Base-by-base conservation (phyloP, 2,888 invertebrate species). In the Tiphia femorata region DNA sequence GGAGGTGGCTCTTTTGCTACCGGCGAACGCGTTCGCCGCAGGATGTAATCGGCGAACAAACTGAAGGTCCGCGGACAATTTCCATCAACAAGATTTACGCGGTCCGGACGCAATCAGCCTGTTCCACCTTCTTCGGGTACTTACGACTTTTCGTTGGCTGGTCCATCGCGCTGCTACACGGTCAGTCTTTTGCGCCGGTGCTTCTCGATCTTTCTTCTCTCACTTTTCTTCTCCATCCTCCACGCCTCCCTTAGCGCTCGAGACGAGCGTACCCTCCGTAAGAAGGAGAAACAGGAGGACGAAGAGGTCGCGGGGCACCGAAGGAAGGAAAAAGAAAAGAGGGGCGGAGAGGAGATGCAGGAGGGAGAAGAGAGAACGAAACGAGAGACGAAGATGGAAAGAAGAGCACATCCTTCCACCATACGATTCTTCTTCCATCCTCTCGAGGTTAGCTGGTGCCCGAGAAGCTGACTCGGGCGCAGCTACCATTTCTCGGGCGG, bases 401-500 rank as follows among this genome's bases (percentile, higher is more conserved):
- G 38, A 25, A 35, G 33, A 12, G 21, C 20, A 33, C 19, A 35
- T 10, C 46, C 16, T 47, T 51, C 59, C 44, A 56, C 51, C 53
- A 57, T 52, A 54, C 23, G 12, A 62, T 64, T 65, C 68, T 66
- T 67, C 71, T 70, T 66, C 65, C 64, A 66, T 63, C 71, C 65
- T 62, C 66, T 65, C 51, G 62, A 53, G 64, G 61, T 58, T 63
- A 56, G n/a, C n/a, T 59, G 67, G 72, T 59, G 52, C 55, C 49
- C 64, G 58, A 62, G 64, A 67, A 77, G 76, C 74, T 72, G 76
- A 77, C 77, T 79, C 73, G 72, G 72, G 63, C 70, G 68, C 73
- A 73, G 80, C 81, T 81, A 82, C 82, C 80, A 82, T 81, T 81
- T 82, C 82, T 82, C 77, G 78, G 76, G 73, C 78, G 78, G 81